phyloP scores from a whole-genome alignment of 2,888 invertebrate species.

The Epinotia demarniana region DNA sequence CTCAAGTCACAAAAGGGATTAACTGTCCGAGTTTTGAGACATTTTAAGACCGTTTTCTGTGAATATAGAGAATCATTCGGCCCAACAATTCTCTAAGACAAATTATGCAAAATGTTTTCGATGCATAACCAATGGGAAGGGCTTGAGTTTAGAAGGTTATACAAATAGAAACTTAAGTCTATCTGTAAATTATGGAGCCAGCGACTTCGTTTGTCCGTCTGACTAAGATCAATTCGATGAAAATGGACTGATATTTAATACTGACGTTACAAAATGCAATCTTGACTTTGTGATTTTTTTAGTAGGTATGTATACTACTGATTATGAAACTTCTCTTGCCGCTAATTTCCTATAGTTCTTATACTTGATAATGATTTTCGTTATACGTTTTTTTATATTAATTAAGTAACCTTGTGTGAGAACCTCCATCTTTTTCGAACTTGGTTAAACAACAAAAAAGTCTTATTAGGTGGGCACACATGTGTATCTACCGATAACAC shows the following conservation, averaged over 20 bases:
- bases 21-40: neutral
- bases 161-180: slow-evolving; percentile 8
- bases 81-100: slow-evolving; percentile 36
- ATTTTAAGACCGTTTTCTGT: neutral
- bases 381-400: too few relatives aligned
- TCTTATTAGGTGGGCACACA: too few relatives aligned
- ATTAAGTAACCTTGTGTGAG: too few relatives aligned
- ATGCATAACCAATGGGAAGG: slow-evolving; percentile 39
- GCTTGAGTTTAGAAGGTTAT: slow-evolving; percentile 4
- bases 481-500: too few relatives aligned
- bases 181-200: slow-evolving; percentile 2
- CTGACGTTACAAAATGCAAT: neutral
- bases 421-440: too few relatives aligned
- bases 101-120: slow-evolving; percentile 45
- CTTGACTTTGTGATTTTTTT: neutral
- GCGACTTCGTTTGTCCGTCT: neutral
- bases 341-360: too few relatives aligned
- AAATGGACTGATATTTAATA: neutral
- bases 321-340: neutral
- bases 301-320: neutral
- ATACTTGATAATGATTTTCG: too few relatives aligned
- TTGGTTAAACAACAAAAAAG: too few relatives aligned
- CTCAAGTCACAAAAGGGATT: neutral
- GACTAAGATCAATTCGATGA: neutral
- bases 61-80: neutral